phyloP scores from a whole-genome alignment of 2,797 vertebrate genomes.

The Cyprinodon diabolis region DNA sequence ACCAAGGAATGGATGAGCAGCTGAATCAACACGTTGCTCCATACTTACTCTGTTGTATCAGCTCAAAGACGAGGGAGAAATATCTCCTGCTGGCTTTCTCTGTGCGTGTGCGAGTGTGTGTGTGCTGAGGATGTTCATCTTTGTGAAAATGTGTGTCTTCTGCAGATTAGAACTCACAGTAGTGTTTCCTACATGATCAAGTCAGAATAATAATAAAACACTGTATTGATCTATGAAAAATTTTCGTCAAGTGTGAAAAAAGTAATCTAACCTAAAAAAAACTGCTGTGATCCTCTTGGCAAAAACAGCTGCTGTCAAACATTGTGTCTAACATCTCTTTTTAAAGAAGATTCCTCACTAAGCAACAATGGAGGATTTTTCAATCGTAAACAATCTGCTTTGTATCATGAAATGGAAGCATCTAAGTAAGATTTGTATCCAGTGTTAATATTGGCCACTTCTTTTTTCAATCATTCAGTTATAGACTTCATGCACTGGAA shows the following conservation, averaged over 20 bases:
- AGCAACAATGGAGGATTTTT: background rate
- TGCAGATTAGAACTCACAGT: conserved; percentile 57
- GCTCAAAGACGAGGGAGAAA: conserved; percentile 48
- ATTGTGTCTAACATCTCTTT: background rate
- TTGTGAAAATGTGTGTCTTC: conserved; percentile 11
- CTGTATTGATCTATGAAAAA: background rate
- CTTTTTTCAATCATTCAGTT: background rate
- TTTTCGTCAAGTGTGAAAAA: background rate
- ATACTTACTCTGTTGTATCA: conserved; percentile 57
- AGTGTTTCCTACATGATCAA: background rate
- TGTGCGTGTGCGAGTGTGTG: conserved; percentile 13
- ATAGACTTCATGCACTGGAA: background rate
- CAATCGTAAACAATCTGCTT: background rate
- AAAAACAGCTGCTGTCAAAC: background rate
- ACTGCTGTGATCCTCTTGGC: background rate
- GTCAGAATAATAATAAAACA: background rate
- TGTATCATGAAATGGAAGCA: background rate
- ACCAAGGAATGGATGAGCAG: conserved; percentile 58
- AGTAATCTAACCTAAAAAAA: background rate
- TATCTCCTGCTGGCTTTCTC: conserved; percentile 59
- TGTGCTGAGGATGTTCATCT: background rate
- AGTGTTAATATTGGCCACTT: background rate
- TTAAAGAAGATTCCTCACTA: background rate
- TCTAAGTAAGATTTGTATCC: background rate
- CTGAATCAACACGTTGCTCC: conserved; percentile 74